phyloP scores from a whole-genome alignment of 2,797 vertebrate species.

The Orestias chungarensis region DNA sequence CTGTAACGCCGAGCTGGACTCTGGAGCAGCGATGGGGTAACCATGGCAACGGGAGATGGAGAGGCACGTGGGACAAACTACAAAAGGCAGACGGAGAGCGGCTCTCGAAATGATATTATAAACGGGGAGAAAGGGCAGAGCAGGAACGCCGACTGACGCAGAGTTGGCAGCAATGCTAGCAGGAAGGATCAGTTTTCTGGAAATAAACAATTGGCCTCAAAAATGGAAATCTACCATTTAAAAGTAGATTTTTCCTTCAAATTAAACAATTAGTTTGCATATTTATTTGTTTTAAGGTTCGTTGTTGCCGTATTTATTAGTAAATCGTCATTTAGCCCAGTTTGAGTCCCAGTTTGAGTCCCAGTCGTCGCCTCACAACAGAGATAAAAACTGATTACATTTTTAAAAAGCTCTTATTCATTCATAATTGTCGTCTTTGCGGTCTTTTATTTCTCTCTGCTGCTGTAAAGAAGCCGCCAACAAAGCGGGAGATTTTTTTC shows the following conservation, averaged over 20 bases:
- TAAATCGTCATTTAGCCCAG: not conserved
- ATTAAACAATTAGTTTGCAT: not conserved
- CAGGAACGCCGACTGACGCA: not conserved
- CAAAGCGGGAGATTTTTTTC: not conserved
- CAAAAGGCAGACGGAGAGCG: conserved; percentile 18
- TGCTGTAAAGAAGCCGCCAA: conserved; percentile 5
- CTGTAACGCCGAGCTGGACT: not conserved
- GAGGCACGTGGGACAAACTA: conserved; percentile 12
- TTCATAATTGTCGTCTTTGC: not conserved
- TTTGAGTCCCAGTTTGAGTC: not conserved
- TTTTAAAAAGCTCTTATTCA: not conserved
- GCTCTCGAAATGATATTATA: conserved; percentile 8
- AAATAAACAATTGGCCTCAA: not conserved
- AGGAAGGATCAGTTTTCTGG: not conserved
- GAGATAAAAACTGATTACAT: not conserved
- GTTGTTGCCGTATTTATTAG: not conserved
- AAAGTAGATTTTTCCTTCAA: not conserved
- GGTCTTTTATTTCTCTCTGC: not conserved
- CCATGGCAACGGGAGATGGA: conserved; percentile 22
- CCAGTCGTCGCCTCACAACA: too few relatives aligned
- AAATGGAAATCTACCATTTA: not conserved
- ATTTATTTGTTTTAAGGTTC: conserved; percentile 1
- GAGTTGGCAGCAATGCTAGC: not conserved
- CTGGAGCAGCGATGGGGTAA: conserved; percentile 10
- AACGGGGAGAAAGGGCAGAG: not conserved